A percentile compares a stretch with the other conserved stretches of the same genome.
Evolutionary conservation across 2,113 vertebrate species (phyloP).

Genomic region (Rattus rattus): DNA sequence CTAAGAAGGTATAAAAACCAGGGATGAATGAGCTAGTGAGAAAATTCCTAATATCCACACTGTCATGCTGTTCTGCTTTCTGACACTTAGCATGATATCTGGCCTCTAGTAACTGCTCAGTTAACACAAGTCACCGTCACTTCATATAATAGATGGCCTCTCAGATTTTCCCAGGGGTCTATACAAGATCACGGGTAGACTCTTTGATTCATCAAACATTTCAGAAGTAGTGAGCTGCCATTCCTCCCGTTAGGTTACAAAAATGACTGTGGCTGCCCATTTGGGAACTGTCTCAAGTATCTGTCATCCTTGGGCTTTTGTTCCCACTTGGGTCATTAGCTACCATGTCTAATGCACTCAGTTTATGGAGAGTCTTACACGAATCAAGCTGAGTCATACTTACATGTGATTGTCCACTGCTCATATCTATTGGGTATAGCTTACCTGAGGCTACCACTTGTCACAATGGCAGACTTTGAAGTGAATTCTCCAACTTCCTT

Average conservation of each 20-base stretch:
- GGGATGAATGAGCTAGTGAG: not conserved
- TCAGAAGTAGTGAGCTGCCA: not conserved
- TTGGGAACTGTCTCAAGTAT: not conserved
- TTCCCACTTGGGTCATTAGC: not conserved
- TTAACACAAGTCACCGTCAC: not conserved
- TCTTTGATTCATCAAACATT: not conserved
- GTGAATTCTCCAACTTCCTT: not conserved
- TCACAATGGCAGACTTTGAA: not conserved
- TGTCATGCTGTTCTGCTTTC: not conserved
- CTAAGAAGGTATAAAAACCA: not conserved
- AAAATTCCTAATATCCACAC: not conserved
- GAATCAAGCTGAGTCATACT: not conserved
- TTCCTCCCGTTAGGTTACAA: not conserved
- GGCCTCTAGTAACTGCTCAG: not conserved
- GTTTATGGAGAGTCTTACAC: not conserved
- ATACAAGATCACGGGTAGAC: not conserved
- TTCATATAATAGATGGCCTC: too few species aligned
- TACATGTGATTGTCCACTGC: not conserved
- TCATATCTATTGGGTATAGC: not conserved
- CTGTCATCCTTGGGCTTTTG: not conserved
- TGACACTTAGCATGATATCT: not conserved
- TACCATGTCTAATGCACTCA: not conserved
- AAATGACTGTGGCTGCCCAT: slow-evolving; percentile 15
- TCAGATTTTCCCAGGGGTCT: not conserved
- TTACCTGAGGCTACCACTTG: not conserved